These are phyloP conservation scores for Palythoa grandis DNA, from an alignment of 92 coral and sea anemone species.

Conservation along the genomic window DNA sequence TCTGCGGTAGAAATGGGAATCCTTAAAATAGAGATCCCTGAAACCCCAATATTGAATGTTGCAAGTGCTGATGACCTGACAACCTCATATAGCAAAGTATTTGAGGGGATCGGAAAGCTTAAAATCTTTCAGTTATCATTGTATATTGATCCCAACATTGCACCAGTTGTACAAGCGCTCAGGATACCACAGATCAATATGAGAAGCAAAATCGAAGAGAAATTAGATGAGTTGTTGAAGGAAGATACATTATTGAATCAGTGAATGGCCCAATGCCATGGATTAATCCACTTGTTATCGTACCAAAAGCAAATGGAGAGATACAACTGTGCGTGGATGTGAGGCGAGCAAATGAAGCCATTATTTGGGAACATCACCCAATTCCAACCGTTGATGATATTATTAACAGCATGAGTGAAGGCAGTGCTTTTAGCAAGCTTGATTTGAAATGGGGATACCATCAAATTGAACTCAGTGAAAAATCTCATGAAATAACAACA, in stretches of 20 bases:
- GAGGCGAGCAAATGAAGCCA: constrained; percentile 10
- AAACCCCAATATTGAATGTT: not conserved
- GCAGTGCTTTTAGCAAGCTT: not conserved
- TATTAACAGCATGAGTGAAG: not conserved
- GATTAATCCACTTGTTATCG: constrained; percentile 53
- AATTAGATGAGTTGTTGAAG: constrained; percentile 26
- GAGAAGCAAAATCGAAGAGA: constrained; percentile 39
- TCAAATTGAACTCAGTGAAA: not conserved
- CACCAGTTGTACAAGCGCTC: constrained; percentile 36
- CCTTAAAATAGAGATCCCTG: constrained; percentile 30
- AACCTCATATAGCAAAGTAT: constrained; percentile 15
- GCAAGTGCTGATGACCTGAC: constrained; percentile 8
- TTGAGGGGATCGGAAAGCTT: constrained; percentile 39
- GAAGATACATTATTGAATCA: constrained; percentile 33
- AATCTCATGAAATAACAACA: not conserved
- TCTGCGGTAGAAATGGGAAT: constrained; percentile 30
- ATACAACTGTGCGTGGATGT: not conserved
- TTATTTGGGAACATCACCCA: constrained; percentile 6
- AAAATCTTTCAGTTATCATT: constrained; percentile 18
- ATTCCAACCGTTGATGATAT: not conserved
- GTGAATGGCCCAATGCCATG: constrained; percentile 46
- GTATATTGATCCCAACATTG: constrained; percentile 35
- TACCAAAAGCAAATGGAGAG: constrained; percentile 51
- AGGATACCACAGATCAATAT: constrained; percentile 26
- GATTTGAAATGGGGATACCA: not conserved